These are phyloP conservation scores for Cheilosia urbana DNA, from an alignment of 2,888 invertebrate genomes.

Conservation along the genomic window DNA sequence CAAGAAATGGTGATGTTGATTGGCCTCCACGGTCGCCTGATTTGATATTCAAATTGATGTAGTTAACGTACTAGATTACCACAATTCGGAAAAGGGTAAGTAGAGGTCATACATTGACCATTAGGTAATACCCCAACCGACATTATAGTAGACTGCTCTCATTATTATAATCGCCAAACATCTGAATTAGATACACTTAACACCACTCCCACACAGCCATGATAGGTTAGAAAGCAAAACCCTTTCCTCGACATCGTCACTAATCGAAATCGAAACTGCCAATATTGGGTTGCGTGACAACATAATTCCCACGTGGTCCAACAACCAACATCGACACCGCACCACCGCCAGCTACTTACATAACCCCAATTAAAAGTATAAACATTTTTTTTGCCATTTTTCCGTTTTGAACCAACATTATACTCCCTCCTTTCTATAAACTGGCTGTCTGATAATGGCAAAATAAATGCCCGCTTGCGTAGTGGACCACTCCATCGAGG, in stretches of 20 bases:
- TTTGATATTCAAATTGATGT: too few relatives aligned
- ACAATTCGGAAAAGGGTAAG: too few relatives aligned
- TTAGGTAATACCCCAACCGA: too few relatives aligned
- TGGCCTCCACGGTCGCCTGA: too few relatives aligned
- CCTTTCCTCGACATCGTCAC: conserved; percentile 15
- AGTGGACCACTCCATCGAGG: conserved; percentile 23
- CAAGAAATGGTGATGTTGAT: too few relatives aligned
- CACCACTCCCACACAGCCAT: background rate
- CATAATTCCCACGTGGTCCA: conserved; percentile 50
- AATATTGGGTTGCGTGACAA: conserved; percentile 45
- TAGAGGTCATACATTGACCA: too few relatives aligned
- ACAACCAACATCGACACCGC: background rate
- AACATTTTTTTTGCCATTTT: conserved; percentile 17
- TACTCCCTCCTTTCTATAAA: background rate
- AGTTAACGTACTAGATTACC: too few relatives aligned
- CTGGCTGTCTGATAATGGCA: conserved; percentile 13
- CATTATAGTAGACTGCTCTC: too few relatives aligned
- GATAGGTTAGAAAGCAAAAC: conserved; percentile 16
- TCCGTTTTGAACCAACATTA: conserved; percentile 6
- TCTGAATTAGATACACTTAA: background rate
- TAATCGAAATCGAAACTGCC: conserved; percentile 13
- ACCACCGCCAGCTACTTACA: conserved; percentile 20
- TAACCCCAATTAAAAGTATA: conserved; percentile 62
- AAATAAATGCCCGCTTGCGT: conserved; percentile 37
- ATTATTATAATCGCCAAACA: too few relatives aligned